Conservation (phyloP, 1,140 invertebrate species). For the Eulimnadia texana region DNA sequence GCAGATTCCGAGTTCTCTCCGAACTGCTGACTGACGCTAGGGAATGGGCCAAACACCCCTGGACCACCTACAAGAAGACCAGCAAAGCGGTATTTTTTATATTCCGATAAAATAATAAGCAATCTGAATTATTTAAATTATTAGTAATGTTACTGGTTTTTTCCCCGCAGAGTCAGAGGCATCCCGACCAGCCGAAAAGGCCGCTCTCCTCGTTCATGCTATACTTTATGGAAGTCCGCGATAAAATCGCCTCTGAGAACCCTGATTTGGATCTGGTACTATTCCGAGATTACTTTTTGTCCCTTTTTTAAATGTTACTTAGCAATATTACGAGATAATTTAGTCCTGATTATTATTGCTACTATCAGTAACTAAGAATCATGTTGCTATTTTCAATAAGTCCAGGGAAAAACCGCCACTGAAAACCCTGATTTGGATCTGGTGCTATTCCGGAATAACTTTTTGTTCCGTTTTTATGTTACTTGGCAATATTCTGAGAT, state of each 20-base stretch:
- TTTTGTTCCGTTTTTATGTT: too few relatives aligned
- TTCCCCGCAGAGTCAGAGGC: too few relatives aligned
- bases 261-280: conserved; percentile 30
- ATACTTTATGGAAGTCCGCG: conserved; percentile 33
- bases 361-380: not conserved
- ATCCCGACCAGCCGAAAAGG: conserved; percentile 36
- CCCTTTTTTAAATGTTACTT: too few relatives aligned
- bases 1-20: conserved; percentile 31
- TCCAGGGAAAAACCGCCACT: too few relatives aligned
- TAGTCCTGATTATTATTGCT: too few relatives aligned
- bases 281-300: too few relatives aligned
- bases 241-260: conserved; percentile 29
- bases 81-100: conserved; percentile 25
- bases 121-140: not conserved
- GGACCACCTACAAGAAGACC: conserved; percentile 28
- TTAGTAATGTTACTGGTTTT: conserved; percentile 2
- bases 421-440: too few relatives aligned
- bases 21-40: conserved; percentile 35
- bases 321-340: too few relatives aligned
- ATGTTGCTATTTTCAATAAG: too few relatives aligned
- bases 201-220: conserved; percentile 34
- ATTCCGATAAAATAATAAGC: too few relatives aligned
- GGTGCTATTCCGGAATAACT: too few relatives aligned
- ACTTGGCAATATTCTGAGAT: too few relatives aligned
- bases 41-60: conserved; percentile 31